Evolutionary conservation across 2,888 invertebrate species (phyloP).

Genomic region (Muschampia plurimacula): DNA sequence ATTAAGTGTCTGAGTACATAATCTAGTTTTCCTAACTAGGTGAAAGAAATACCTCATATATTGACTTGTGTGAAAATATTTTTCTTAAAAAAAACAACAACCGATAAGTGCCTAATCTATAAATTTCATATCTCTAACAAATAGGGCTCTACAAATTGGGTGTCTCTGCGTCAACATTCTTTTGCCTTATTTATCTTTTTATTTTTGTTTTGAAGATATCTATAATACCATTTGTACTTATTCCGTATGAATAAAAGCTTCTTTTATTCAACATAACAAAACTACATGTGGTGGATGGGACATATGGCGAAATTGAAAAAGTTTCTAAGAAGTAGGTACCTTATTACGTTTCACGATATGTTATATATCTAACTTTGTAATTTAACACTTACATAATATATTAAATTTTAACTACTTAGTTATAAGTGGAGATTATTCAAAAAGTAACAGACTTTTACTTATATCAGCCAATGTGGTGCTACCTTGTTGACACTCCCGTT

Average conservation of each 20-base stretch:
- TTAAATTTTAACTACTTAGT: too few relatives aligned
- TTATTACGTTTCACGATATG: too few relatives aligned
- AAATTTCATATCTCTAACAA: background rate
- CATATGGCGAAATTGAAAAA: too few relatives aligned
- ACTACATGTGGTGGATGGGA: background rate
- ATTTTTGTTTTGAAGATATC: conserved; percentile 7
- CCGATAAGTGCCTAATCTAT: conserved; percentile 6
- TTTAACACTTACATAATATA: too few relatives aligned
- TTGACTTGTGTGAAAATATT: background rate
- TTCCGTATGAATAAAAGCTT: conserved; percentile 1
- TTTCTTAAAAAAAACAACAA: background rate
- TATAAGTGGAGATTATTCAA: too few relatives aligned
- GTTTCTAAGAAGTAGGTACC: too few relatives aligned
- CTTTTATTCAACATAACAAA: background rate
- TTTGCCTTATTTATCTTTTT: conserved; percentile 18
- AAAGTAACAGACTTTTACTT: too few relatives aligned
- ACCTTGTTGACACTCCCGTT: background rate
- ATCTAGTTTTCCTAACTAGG: background rate
- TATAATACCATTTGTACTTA: background rate
- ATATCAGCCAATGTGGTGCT: background rate
- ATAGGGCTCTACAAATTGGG: conserved; percentile 26
- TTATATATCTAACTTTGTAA: too few relatives aligned
- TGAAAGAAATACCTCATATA: background rate
- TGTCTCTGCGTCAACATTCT: conserved; percentile 14
- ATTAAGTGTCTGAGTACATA: background rate